A percentile compares a stretch with the other conserved stretches of the same genome.
Conservation (phyloP, 2,888 invertebrate species). For the Sceliomorpha sp. region DNA sequence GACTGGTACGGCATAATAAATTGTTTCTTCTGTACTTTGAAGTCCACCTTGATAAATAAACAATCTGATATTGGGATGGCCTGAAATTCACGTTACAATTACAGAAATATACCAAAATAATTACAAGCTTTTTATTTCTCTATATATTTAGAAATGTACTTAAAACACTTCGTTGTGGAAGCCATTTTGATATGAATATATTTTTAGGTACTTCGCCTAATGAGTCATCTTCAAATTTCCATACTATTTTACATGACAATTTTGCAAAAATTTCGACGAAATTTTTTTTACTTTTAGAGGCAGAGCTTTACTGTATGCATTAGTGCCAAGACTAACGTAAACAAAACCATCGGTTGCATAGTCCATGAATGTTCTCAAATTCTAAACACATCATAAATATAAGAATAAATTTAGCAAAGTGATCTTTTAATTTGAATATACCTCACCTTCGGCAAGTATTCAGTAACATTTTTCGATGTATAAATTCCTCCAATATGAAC, state of each 20-base stretch:
- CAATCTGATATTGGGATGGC: conserved; percentile 60
- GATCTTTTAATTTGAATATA: conserved; percentile 10
- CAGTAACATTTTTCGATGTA: too few relatives aligned
- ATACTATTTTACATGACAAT: conserved; percentile 53
- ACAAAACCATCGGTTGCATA: conserved; percentile 55
- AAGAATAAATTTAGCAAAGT: not conserved
- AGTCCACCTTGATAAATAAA: conserved; percentile 62
- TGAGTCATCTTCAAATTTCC: conserved; percentile 48
- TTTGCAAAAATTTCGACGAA: conserved; percentile 46
- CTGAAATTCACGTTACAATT: too few relatives aligned
- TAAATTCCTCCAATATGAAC: too few relatives aligned
- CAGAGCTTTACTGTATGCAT: conserved; percentile 1
- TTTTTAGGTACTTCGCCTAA: conserved; percentile 36
- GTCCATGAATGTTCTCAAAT: conserved; percentile 44
- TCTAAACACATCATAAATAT: conserved; percentile 22
- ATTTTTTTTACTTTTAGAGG: not conserved
- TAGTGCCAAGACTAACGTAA: conserved; percentile 59
- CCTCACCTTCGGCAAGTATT: conserved; percentile 14
- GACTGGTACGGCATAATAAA: too few relatives aligned
- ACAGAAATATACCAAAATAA: too few relatives aligned
- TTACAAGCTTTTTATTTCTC: too few relatives aligned
- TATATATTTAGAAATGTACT: too few relatives aligned
- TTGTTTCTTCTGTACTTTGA: conserved; percentile 63
- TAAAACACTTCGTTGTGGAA: conserved; percentile 46
- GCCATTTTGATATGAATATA: conserved; percentile 49